Base-by-base conservation (phyloP, 2,797 vertebrate species). In the Euphonia xanthogaster region DNA sequence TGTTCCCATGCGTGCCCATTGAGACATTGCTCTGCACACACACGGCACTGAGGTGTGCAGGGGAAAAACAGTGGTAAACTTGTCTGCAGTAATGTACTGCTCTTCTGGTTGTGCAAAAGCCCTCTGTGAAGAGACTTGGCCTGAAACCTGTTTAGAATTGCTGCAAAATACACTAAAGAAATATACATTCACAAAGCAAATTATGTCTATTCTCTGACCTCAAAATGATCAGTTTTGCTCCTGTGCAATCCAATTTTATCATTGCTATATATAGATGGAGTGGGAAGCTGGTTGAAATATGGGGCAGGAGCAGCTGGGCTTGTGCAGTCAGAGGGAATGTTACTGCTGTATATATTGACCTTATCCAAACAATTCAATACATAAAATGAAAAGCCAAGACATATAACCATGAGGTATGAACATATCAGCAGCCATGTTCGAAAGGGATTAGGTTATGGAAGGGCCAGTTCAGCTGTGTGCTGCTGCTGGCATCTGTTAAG, bases 381-480 rank as follows among this genome's bases (percentile, higher is more conserved):
- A 57, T 95, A 96, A 96, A 96, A 94, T 72, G 82, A 90, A 95
- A 96, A 93, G 87, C 95, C 93, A 96, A 96, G 91, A 93, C 73
- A 80, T 35, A 93, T 86, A 96, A 90, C 76, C 81, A 42, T 88
- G 94, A 94, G 66, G 87, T 83, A 95, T 90, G 95, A 95, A 86
- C 51, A 44, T 88, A 94, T 83, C 93, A 95, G 89, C 91, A 96
- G 81, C 57, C 88, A 74, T 96, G 81, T 96, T 96, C 20, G 6
- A 92, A 93, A 83, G 39, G 81, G 81, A 89, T 96, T 95, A 94
- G 61, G 22, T 93, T 94, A 80, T 95, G 86, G 94, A 94, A 87
- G 55, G 68, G 68, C 54, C 47, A 55, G 40, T 87, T 96, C 90
- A 94, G 89, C 91, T 92, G 92, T 53, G 53, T 71, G 65, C 92